Evolutionary conservation across 2,797 vertebrate genomes (phyloP), one percentile per base, ranked within the genome.

Genomic region (Macropus fuliginosus): DNA sequence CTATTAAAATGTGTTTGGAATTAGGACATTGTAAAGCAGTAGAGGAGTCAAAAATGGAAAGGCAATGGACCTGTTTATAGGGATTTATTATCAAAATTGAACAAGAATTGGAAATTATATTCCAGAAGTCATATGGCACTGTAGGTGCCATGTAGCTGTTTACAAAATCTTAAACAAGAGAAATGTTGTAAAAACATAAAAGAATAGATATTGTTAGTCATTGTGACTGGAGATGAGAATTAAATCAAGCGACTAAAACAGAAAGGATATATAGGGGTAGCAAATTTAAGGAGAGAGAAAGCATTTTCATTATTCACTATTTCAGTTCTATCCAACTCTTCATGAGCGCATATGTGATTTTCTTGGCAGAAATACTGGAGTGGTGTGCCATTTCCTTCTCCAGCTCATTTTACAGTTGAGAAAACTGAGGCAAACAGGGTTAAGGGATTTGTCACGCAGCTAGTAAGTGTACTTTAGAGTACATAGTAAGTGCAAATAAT

Each of bases 51-150:
- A 95, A 94, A 34, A 46, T 5, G 54, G 54, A 34, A 91, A 54
- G 59, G n/a, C 87, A 90, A 94, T 16, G 10, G 81, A 24, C 24
- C 3, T 11, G 91, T 87, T 21, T 31, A 28, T 54, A 54, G 46
- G 24, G 40, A 90, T 87, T n/a, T 92, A 11, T n/a, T 96, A 81
- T 95, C 54, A 52, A 93, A 93, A 81, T 81, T 40, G 28, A 28
- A 24, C 96, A 93, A 54, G 24, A 90, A 57, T 13, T 93, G 31
- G 10, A 94, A 96, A 95, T 91, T 95, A n/a, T 40, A 94, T 62
- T 95, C 94, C 62, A 96, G 92, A 56, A 57, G 59, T 12, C n/a
- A 94, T 59, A 81, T 52, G 40, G 46, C n/a, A 92, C 91, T 0
- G 10, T 50, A 93, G 50, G 54, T n/a, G 52, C 54, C 91, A 54